Evolutionary conservation across 2,113 vertebrate species (phyloP), one percentile per base, ranked within the genome.

Genomic region (Rattus rattus): DNA sequence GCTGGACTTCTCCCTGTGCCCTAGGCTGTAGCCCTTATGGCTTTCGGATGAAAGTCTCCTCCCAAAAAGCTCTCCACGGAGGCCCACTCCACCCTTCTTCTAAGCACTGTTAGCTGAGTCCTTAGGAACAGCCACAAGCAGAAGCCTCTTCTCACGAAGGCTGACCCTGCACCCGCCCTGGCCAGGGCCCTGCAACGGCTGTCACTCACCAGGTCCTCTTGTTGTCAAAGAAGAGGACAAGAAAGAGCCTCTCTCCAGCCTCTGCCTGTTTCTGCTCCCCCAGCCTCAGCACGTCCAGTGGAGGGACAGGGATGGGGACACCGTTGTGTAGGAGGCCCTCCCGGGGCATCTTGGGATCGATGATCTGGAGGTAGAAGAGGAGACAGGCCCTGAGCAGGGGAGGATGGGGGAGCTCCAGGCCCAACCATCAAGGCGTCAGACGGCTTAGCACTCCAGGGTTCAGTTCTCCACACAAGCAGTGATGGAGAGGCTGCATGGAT

Each of bases 151-250:
- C 70, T 33, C 73, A 47, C 20, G 4, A 8, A 9, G 33, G 83
- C 61, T 14, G 43, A 43, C 24, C 47, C 69, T 6, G 26, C 43
- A 43, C 43, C 43, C 16, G 8, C 63, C 33, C 47, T 28, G 73
- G 54, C 67, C n/a, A 3, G 69, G 87, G 36, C 16, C 47, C 86
- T 33, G 7, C 19, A 4, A 63, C 11, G 7, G 72, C 33, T 84
- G 14, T 67, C 96, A 98, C 99, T 99, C 97, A 99, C 99, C 99
- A 99, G 77, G 99, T 99, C 92, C 99, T 99, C 97, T 99, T 99
- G 98, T 99, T 99, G 98, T 99, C 99, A 97, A 99, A 99, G 98
- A 99, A 99, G 96, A 99, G 99, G 98, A 99, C 99, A 95, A 99
- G 99, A 98, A 99, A 99, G 97, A 99, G 99, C 95, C 99, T 99